Conservation (phyloP, 2,113 vertebrate species). For the Zingel zingel region DNA sequence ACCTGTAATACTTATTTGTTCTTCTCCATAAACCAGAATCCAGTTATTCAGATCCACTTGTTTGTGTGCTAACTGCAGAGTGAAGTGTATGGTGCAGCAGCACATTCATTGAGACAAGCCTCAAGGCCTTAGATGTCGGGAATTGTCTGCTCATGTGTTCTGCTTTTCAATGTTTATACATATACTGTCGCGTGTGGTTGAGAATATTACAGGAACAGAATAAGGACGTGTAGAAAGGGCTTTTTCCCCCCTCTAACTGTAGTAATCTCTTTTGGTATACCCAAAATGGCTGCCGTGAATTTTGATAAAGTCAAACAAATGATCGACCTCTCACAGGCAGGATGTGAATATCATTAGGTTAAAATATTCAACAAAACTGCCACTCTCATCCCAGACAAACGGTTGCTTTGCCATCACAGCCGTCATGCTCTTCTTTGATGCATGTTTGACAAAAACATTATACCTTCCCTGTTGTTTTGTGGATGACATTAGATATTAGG, state of each 20-base stretch:
- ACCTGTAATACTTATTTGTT: constrained; percentile 42
- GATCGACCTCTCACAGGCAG: not conserved
- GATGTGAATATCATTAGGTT: not conserved
- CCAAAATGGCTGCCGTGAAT: constrained; percentile 37
- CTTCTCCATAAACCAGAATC: constrained; percentile 19
- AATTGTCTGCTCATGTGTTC: constrained; percentile 32
- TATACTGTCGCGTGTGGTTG: constrained; percentile 28
- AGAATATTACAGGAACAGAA: constrained; percentile 8
- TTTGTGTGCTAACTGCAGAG: constrained; percentile 25
- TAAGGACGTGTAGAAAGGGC: not conserved
- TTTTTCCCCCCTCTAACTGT: not conserved
- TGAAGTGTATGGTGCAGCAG: constrained; percentile 22
- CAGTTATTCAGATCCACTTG: constrained; percentile 8
- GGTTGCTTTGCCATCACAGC: not conserved
- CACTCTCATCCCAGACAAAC: not conserved
- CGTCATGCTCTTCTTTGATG: not conserved
- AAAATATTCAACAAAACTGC: not conserved
- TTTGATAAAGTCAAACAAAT: constrained; percentile 2
- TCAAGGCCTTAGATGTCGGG: constrained; percentile 31
- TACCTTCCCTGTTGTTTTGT: not conserved
- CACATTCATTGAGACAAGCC: constrained; percentile 33
- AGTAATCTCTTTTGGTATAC: constrained; percentile 5
- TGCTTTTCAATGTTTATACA: constrained; percentile 16
- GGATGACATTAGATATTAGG: not conserved
- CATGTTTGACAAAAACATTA: not conserved